Percentiles rank a stretch among this genome's conserved stretches.
Conservation (phyloP, 2,113 vertebrate genomes). For the Carassius auratus region DNA sequence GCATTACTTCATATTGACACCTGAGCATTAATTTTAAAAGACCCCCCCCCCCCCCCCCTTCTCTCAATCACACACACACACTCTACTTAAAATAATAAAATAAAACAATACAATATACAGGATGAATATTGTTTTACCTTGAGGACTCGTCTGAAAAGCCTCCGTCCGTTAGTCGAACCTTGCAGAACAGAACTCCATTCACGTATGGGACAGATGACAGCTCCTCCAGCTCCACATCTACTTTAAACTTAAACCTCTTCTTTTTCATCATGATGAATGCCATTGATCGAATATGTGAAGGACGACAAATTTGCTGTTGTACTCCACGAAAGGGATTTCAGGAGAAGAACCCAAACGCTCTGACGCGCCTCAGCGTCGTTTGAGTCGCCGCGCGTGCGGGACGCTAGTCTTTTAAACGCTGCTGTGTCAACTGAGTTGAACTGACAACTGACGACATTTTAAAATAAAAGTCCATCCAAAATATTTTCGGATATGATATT, state of each 20-base stretch:
- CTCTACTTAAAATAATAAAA: neutral
- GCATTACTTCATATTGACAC: neutral
- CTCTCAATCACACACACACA: no score
- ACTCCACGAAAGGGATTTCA: neutral
- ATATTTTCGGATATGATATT: neutral
- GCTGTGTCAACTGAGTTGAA: neutral
- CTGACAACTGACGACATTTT: neutral
- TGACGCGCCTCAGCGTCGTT: neutral
- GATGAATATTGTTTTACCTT: constrained; percentile 66
- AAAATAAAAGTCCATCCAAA: constrained; percentile 42
- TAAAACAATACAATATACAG: neutral
- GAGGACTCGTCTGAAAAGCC: constrained; percentile 88
- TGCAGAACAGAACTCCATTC: constrained; percentile 95
- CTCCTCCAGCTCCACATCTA: constrained; percentile 89
- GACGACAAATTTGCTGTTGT: neutral
- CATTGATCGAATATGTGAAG: constrained; percentile 64
- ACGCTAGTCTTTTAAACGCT: neutral
- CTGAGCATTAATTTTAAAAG: no score
- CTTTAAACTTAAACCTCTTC: constrained; percentile 93
- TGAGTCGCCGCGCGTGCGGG: neutral
- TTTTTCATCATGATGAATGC: constrained; percentile 90
- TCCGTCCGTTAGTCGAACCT: constrained; percentile 88
- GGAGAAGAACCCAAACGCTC: neutral
- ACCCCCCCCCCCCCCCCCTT: no score
- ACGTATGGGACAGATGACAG: constrained; percentile 92